Evolutionary conservation across 2,888 invertebrate genomes (phyloP), one percentile per base, ranked within the genome.

Genomic region (Neria commutata): DNA sequence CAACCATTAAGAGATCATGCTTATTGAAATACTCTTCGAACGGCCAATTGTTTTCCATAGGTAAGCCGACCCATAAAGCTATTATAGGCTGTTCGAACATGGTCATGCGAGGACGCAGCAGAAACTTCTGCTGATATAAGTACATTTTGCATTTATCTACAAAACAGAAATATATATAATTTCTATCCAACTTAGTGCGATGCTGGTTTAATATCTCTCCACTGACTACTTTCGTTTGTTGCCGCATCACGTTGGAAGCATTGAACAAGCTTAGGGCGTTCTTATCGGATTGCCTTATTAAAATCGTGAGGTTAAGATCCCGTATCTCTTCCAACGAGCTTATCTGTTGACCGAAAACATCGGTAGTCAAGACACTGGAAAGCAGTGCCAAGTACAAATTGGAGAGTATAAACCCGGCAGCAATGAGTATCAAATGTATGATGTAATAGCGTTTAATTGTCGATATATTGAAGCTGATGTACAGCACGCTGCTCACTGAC

Each of bases 51-150:
- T 65, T 54, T 10, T 47, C 55, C 40, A 72, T 62, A 0, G 67
- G 62, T 25, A 71, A 62, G n/a, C 62, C 67, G 10, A 50, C 58
- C 25, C 61, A 58, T 23, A 67, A 49, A 6, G 56, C 17, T 21
- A 63, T 57, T 3, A 69, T 46, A 0, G 68, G 56, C 2, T 67
- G 19, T 2, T 55, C 5, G 14, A 67, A 42, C 1, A 47, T 17
- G 11, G 60, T 61, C 17, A 65, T 48, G 1, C 54, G 48, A 1
- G 68, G 68, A 21, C 55, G 56, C n/a, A 40, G 47, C 33, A 68
- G n/a, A 16, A 62, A 62, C 10, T 65, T 68, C 33, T 71, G 70
- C 33, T 70, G 71, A 34, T 71, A 66, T 1, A 67, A 21, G 42
- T 60, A 70, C 10, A 67, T 67, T 1, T 65, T 61, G 34, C 62